Evolutionary conservation across 2,113 vertebrate species (phyloP).

Genomic region (Seriola rivoliana): DNA sequence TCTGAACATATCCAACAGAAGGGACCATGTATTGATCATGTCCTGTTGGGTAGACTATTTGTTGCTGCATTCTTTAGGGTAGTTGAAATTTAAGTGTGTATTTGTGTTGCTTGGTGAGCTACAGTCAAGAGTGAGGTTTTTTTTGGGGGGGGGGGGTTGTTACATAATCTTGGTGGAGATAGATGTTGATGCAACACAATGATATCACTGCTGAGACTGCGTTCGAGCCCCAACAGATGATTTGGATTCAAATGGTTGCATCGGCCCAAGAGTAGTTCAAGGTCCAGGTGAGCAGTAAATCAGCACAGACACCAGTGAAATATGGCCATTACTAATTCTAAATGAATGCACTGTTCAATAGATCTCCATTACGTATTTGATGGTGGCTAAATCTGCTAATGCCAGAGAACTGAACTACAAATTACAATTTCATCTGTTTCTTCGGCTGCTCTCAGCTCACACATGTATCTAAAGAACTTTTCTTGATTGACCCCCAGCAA

Average conservation of each 20-base stretch:
- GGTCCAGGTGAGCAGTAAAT: constrained; percentile 42
- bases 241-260: constrained; percentile 16
- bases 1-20: constrained; percentile 22
- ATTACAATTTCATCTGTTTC: neutral
- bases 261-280: neutral
- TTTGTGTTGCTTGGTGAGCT: constrained; percentile 30
- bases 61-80: constrained; percentile 18
- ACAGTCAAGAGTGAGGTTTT: constrained; percentile 6
- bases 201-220: constrained; percentile 49
- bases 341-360: constrained; percentile 5
- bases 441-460: neutral
- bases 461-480: neutral
- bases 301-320: constrained; percentile 8
- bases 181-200: constrained; percentile 48
- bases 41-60: constrained; percentile 13
- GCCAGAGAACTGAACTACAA: neutral
- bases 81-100: constrained; percentile 38
- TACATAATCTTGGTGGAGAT: constrained; percentile 40
- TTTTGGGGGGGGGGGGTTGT: neutral
- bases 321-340: constrained; percentile 1
- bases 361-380: neutral
- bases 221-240: constrained; percentile 18
- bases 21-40: neutral
- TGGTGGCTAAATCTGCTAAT: neutral
- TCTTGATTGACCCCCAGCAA: neutral